A percentile compares a stretch with the other conserved stretches of the same genome.
phyloP scores from a whole-genome alignment of 2,113 vertebrate genomes.

The Oncorhynchus masou region DNA sequence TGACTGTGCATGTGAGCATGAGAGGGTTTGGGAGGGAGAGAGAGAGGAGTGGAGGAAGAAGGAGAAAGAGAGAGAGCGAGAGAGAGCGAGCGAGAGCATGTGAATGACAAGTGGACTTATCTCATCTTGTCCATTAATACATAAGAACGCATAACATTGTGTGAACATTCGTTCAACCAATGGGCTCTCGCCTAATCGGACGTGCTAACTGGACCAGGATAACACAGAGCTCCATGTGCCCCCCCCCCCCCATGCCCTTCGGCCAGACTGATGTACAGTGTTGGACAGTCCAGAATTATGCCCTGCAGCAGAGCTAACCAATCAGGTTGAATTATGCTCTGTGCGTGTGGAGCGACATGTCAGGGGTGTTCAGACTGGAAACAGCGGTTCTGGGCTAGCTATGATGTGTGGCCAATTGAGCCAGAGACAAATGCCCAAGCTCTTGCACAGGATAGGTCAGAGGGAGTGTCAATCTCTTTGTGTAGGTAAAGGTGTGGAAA shows the following conservation, averaged over 20 bases:
- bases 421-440: conserved; percentile 63
- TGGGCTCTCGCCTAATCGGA: conserved; percentile 41
- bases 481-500: not conserved
- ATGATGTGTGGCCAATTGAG: conserved; percentile 61
- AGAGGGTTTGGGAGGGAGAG: conserved; percentile 7
- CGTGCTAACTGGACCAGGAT: conserved; percentile 66
- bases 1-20: conserved; percentile 16
- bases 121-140: not conserved
- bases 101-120: not conserved
- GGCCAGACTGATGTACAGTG: conserved; percentile 67
- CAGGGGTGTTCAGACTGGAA: conserved; percentile 66
- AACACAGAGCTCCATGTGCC: conserved; percentile 42
- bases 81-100: not conserved
- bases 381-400: conserved; percentile 40
- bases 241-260: conserved; percentile 50
- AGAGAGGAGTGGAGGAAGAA: not conserved
- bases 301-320: conserved; percentile 74
- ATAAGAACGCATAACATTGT: conserved; percentile 6
- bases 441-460: conserved; percentile 40
- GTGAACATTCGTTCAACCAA: conserved; percentile 23
- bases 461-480: conserved; percentile 48
- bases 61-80: not conserved
- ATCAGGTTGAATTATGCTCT: conserved; percentile 77
- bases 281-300: conserved; percentile 75
- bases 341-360: conserved; percentile 56